Conservation (phyloP, 2,888 invertebrate species). For the Strigamia maritima region DNA sequence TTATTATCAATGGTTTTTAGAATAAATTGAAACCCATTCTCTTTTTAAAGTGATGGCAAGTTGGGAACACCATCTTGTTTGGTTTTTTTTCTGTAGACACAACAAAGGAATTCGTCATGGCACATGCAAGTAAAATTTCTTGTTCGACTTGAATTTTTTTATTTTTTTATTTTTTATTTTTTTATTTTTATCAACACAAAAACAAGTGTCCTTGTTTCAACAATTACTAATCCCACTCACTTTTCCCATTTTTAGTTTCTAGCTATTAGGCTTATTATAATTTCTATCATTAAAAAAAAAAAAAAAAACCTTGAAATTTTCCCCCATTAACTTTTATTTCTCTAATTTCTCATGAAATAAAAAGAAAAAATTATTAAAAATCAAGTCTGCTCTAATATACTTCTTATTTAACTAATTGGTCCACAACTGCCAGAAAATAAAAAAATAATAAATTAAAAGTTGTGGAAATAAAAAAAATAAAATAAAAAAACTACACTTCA, state of each 20-base stretch:
- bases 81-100: neutral
- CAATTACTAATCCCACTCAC: neutral
- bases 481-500: neutral
- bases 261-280: neutral
- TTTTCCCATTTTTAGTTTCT: neutral
- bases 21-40: no score
- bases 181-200: neutral
- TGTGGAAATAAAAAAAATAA: neutral
- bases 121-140: no score
- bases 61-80: neutral
- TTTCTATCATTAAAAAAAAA: neutral
- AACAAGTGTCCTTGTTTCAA: neutral
- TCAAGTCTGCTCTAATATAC: neutral
- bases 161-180: neutral
- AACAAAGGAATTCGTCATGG: neutral
- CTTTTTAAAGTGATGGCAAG: neutral
- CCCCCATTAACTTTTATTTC: neutral
- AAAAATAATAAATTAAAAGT: neutral
- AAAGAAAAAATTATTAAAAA: neutral
- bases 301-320: slow-evolving; percentile 1
- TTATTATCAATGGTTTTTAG: neutral
- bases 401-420: slow-evolving; percentile 5
- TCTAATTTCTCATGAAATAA: neutral
- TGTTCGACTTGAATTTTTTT: no score
- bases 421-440: neutral